Conservation (phyloP, 2,113 vertebrate genomes). For the Tricholaema leucomelas region DNA sequence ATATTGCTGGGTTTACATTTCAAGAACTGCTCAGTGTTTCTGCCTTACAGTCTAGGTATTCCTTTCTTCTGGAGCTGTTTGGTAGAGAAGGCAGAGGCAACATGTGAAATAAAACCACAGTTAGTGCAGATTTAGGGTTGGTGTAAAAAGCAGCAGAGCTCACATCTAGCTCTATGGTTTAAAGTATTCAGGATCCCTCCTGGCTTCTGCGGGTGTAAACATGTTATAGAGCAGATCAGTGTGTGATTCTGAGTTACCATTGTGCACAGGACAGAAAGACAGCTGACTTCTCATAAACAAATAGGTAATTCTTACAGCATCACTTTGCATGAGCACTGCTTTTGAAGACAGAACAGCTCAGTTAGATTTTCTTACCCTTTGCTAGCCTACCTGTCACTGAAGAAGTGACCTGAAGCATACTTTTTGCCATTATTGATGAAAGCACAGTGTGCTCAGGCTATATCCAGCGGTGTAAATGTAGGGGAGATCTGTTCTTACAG, state of each 20-base stretch:
- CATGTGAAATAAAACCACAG: not conserved
- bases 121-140: not conserved
- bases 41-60: not conserved
- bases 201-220: not conserved
- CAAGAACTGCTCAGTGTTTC: not conserved
- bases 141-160: not conserved
- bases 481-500: not conserved
- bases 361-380: not conserved
- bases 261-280: not conserved
- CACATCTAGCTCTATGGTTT: not conserved
- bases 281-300: not conserved
- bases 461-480: not conserved
- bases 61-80: not conserved
- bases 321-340: not conserved
- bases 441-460: not conserved
- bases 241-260: not conserved
- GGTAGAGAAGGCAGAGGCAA: not conserved
- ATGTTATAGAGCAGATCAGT: not conserved
- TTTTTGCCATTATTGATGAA: not conserved
- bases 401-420: not conserved
- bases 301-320: not conserved
- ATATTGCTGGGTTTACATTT: not conserved
- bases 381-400: not conserved
- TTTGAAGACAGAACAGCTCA: not conserved
- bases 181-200: not conserved